Evolutionary conservation across 2,113 vertebrate genomes (phyloP), one percentile per base, ranked within the genome.

Genomic region (Equus przewalskii): DNA sequence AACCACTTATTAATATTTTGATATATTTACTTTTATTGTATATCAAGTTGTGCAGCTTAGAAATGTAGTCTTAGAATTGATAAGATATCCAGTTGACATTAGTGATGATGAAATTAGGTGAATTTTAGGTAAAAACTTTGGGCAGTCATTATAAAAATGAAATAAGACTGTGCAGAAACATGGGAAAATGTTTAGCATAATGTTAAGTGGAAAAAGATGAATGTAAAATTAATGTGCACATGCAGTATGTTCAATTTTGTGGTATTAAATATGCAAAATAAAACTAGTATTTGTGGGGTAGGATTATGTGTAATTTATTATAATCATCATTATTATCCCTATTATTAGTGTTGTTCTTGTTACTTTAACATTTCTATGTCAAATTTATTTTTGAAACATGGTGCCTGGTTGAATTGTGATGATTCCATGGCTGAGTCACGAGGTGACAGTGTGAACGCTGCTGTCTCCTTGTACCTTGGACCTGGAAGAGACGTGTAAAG

Each of bases 51-150:
- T 54, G 5, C 49, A 78, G 72, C 46, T 72, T 76, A 92, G 33
- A 7, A 26, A 44, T 51, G 6, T 56, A 60, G 49, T 80, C 62
- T 78, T 87, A 89, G 69, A 82, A 95, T 26, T 83, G 15, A 18
- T 92, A 90, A 91, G 44, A 41, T 83, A 69, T 24, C 36, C 8
- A 54, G 51, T 56, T 89, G 65, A 58, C 36, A 58, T 49, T 36
- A 89, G 26, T 54, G 62, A 72, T 67, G 36, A 87, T 19, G 85
- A 85, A 80, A 58, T 80, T 89, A 75, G 22, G 3, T 75, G n/a
- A 85, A 92, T 56, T 96, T 65, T 94, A 88, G 46, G 41, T 80
- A 56, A 96, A 84, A 95, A 84, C 15, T 70, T 60, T 73, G 19
- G 3, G 11, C 1, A 44, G 14, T 60, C 18, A 72, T 73, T 94